Base-by-base conservation (phyloP, 2,888 invertebrate species). In the Heliconius erato region DNA sequence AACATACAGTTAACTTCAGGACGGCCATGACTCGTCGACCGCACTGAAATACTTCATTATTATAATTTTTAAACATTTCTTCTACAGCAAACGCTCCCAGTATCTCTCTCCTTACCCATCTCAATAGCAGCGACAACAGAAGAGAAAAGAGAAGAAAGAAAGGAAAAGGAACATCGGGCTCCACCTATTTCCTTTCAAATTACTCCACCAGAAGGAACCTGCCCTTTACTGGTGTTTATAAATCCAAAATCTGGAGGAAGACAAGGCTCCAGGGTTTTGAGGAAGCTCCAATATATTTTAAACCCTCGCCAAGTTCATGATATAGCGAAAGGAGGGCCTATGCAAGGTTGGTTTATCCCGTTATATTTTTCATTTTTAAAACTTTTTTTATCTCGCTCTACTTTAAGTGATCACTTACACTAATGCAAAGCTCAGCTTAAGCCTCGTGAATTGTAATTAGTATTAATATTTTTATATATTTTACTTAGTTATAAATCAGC, bases 191-290 rank as follows among this genome's bases (percentile, higher is more conserved):
- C 99, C 86, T 99, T 99, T 94, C 99, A 99, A 96, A 98, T 99
- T 86, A 97, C 98, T 16, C 98, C 98, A 28, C 96, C 97, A 9
- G 97, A 97, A 76, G 97, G 96, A 79, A 96, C 97, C 14, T 97
- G 97, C 83, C 99, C 99, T 0, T 96, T 99, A 44, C 96, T 99
- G 81, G 99, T 99, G 79, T 99, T 99, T 92, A 98, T 99, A 87
- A 99, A 99, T 96, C 99, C 99, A 0, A 99, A 99, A 94, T 98
- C 98, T 80, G 99, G 99, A 0, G 99, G 99, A 0, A 96, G 99
- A 69, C 99, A 99, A 91, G 99, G 99, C 9, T 97, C 98, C 79
- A 97, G 98, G 87, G 98, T 99, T 88, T 93, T 99, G 81, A 96
- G 99, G 88, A 99, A 99, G 92, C 98, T 99, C 90, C 99, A 99